phyloP scores from a whole-genome alignment of 1,140 invertebrate genomes.

The Plutomurus gul region DNA sequence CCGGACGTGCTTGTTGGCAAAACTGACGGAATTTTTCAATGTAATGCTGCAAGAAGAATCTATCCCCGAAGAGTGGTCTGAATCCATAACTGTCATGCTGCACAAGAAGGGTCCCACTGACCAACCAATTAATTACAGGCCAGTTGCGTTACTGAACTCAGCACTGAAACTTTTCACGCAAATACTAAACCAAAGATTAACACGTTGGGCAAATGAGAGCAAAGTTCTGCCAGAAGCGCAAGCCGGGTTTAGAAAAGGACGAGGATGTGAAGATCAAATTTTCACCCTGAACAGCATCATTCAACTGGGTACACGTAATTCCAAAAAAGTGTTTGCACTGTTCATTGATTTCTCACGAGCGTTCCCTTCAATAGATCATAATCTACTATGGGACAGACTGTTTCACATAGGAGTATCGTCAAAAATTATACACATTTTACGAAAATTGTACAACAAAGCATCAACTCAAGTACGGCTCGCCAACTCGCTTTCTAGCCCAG shows the following conservation, averaged over 20 bases:
- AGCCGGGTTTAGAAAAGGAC: slow-evolving; percentile 6
- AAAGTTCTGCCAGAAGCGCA: slow-evolving; percentile 31
- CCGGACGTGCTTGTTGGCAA: not conserved
- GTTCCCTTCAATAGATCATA: slow-evolving; percentile 29
- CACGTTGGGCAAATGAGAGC: not conserved
- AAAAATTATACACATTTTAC: slow-evolving; percentile 29
- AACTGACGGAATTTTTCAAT: not conserved
- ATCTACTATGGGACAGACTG: slow-evolving; percentile 33
- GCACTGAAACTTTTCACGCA: slow-evolving; percentile 52
- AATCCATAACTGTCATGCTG: slow-evolving; percentile 19
- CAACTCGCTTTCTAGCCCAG: not conserved
- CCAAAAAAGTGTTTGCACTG: not conserved
- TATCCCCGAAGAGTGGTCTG: not conserved
- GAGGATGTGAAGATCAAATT: slow-evolving; percentile 37
- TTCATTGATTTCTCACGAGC: slow-evolving; percentile 41
- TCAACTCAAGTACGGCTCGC: not conserved
- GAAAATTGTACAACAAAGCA: slow-evolving; percentile 14
- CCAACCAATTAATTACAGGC: slow-evolving; percentile 53
- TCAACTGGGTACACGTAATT: slow-evolving; percentile 17
- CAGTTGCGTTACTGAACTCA: slow-evolving; percentile 52
- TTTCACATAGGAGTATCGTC: not conserved
- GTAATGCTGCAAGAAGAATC: not conserved
- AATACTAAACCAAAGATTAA: slow-evolving; percentile 49
- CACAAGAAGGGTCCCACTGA: slow-evolving; percentile 50
- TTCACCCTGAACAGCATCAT: slow-evolving; percentile 49